These are phyloP conservation scores for Hyposoter didymator DNA, from an alignment of 2,888 invertebrate genomes.

Conservation along the genomic window DNA sequence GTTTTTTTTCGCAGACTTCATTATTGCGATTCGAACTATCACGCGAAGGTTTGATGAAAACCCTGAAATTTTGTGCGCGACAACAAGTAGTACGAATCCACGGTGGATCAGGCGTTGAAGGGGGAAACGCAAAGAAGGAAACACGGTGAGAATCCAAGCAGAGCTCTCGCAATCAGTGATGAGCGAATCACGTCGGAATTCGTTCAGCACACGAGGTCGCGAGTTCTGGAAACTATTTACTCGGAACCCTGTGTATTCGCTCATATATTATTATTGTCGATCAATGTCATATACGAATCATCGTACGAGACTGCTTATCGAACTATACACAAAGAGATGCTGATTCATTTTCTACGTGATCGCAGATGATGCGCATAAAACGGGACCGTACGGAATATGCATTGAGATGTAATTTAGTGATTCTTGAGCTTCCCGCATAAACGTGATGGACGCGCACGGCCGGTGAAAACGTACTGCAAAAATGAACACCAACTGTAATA, in stretches of 20 bases:
- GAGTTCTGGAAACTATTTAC: not conserved
- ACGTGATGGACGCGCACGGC: not conserved
- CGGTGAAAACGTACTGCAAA: not conserved
- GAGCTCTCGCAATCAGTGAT: not conserved
- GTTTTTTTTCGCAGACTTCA: not conserved
- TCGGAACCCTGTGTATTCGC: not conserved
- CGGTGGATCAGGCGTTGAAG: constrained; percentile 16
- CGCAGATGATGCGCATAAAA: not conserved
- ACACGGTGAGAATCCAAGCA: constrained; percentile 38
- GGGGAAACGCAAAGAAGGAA: constrained; percentile 5
- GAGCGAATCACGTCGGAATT: not conserved
- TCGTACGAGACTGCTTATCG: not conserved
- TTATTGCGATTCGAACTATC: not conserved
- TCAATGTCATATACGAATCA: not conserved
- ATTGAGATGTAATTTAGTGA: constrained; percentile 9
- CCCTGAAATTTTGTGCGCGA: not conserved
- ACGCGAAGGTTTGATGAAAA: constrained; percentile 8
- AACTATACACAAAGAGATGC: not conserved
- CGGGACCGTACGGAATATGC: constrained; percentile 5
- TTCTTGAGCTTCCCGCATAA: not conserved
- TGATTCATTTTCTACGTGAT: not conserved
- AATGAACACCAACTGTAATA: not conserved
- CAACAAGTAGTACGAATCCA: constrained; percentile 38
- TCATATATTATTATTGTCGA: not conserved
- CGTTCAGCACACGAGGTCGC: not conserved